Evolutionary conservation across 1,140 invertebrate genomes (phyloP), one percentile per base, ranked within the genome.

Genomic region (Pectinophora gossypiella): DNA sequence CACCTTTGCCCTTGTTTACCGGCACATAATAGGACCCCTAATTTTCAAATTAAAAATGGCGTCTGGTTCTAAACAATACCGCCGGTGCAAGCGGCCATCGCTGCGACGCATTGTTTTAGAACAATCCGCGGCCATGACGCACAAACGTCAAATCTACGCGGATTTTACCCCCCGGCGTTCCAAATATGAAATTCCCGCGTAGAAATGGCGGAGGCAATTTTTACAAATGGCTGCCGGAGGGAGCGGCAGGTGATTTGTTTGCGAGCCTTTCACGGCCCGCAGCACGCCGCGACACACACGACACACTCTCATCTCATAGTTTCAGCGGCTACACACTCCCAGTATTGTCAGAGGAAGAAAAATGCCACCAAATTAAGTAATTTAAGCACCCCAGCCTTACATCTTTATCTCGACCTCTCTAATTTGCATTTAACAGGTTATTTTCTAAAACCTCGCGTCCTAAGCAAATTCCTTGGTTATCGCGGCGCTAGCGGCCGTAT

Each of bases 1-100:
- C 18, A 32, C 16, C 23, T 21, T 32, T 19, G 23, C 22, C 42
- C 19, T 49, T 44, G 36, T 23, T 48, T 40, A 43, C 38, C 38
- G 47, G 16, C 46, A 50, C 46, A 57, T 60, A 69, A 68, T 56
- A 60, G 56, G 48, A 40, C 49, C 76, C 78, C 78, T 79, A 85
- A 85, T 84, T 81, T 83, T 58, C 66, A 65, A 72, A 84, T 84
- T 73, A 76, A 85, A 84, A 79, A 86, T 86, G 83, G 78, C 78
- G 75, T 51, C 74, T 54, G 64, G 46, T 27, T 49, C 69, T 78
- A 76, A 81, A 84, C 74, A 84, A 84, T 72, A 52, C 56, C 44
- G 13, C 16, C 22, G 51, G 45, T 58, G 56, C 58, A 78, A 82
- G 70, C 71, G 76, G 76, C 68, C 74, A 79, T 72, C 75, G 68